Base-by-base conservation (phyloP, 2,888 invertebrate species). In the Tinea pellionella region DNA sequence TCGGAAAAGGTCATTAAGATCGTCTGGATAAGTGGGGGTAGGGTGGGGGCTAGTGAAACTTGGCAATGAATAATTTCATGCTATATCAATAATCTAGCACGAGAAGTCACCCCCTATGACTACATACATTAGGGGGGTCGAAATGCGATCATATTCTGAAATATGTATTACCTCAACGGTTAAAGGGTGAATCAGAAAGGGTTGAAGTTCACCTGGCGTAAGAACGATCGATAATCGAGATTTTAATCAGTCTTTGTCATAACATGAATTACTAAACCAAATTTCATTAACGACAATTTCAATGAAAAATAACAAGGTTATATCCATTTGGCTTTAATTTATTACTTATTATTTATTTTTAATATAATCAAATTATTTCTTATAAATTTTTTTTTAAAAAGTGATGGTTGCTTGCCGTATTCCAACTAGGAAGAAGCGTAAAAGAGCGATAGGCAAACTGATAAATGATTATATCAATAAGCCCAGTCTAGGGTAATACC, bases 1-100 rank as follows among this genome's bases (percentile, higher is more conserved):
- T 53, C 9, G 53, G 16, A 24, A 16, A 12, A 53, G 53, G 53
- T 53, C 53, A 24, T 53, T 53, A 24, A 53, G 53, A 53, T 53
- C 4, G 19, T 9, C 11, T 53, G 47, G 53, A 53, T 53, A 53
- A 53, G 16, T 41, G 13, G 13, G 8, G 8, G 12, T 41, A 2
- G 8, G 9, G 9, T 12, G n/a, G n/a, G n/a, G n/a, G n/a, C 42
- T 16, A 15, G 2, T 37, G 11, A 37, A 37, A 37, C 37, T 37
- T 37, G 37, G 37, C 37, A 37, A 37, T 37, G 37, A 37, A 37
- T 37, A 37, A 37, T 37, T 37, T 37, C 37, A 37, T 37, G 37
- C 9, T 7, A 30, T 9, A 30, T 30, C 6, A 30, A 30, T 30
- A 30, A 30, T 30, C 30, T 30, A 9, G 30, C 47, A 47, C 47